Conservation (phyloP, 2,113 vertebrate species). For the Chinchilla lanigera region DNA sequence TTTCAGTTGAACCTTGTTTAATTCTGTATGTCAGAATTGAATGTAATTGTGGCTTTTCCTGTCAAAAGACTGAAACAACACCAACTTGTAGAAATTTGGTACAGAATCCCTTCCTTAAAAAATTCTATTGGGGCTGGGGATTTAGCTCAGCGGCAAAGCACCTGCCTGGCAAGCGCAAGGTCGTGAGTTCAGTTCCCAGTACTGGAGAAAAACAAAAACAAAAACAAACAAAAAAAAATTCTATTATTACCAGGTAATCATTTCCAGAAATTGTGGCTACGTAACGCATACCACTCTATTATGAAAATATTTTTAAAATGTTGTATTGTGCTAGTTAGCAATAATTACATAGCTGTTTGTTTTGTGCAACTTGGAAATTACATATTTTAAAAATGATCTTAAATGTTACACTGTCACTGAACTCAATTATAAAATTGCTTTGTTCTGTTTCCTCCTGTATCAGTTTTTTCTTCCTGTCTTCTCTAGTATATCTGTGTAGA, state of each 20-base stretch:
- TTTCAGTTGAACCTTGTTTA: not conserved
- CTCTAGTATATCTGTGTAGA: not conserved
- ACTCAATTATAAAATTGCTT: not conserved
- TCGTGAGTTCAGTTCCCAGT: too few relatives aligned
- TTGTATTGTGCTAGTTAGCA: not conserved
- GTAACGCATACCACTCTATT: not conserved
- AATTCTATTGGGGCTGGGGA: too few relatives aligned
- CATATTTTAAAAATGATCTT: not conserved
- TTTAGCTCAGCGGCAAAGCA: too few relatives aligned
- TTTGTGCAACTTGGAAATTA: slow-evolving; percentile 16
- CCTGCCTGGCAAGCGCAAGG: too few relatives aligned
- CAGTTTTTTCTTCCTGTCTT: not conserved
- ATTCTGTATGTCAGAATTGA: slow-evolving; percentile 18
- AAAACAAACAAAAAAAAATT: too few relatives aligned
- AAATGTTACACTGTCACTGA: not conserved
- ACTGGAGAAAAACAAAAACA: too few relatives aligned
- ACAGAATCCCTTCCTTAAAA: not conserved
- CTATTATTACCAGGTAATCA: not conserved
- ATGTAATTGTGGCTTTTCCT: not conserved
- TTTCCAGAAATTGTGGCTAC: slow-evolving; percentile 1
- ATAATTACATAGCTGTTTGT: not conserved
- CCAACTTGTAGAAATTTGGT: not conserved
- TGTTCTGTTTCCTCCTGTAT: not conserved
- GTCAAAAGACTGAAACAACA: not conserved
- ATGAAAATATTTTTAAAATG: not conserved